Base-by-base conservation (phyloP, 2,888 invertebrate species). In the Meiosimyza platycephala region DNA sequence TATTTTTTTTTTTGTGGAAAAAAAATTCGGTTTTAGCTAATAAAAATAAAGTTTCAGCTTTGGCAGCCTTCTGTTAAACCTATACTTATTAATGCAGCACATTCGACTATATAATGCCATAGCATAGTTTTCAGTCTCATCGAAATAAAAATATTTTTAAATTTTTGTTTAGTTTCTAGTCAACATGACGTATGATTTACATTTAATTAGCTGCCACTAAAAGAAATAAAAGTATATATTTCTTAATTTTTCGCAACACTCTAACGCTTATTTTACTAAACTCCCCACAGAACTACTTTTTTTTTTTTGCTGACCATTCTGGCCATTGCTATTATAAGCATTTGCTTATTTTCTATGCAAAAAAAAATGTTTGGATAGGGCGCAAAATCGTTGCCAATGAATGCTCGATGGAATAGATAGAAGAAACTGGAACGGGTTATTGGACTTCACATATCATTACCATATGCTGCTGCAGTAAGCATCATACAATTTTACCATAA, bases 401-500 rank as follows among this genome's bases (percentile, higher is more conserved):
- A 40, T 15, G 51, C 4, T 18, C 13, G 12, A 15, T 50, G 33
- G n/a, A 16, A 69, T 50, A 22, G 50, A 15, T 12, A 13, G 67
- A 16, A 16, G 33, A 28, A 18, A 22, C 1, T 22, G 47, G 22
- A 63, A 47, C 62, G 54, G 51, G 22, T 70, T 63, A 70, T 54
- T 62, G 63, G 63, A 70, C 63, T 70, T 47, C 63, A 70, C 40
- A 70, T 62, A 63, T 70, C 63, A 70, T 47, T 52, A 40, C 62
- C 70, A 70, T 70, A 47, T 70, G 70, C n/a, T 70, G 63, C 70
- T 70, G 63, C 70, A 70, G 63, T 70, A 54, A 47, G 47, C 70
- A 40, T 40, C 40, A 54, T 63, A 28, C 57, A 18, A 62, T 22
- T 69, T 69, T 40, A 40, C 40, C 68, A 69, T 69, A 69, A 69